A percentile compares a stretch with the other conserved stretches of the same genome.
These are phyloP conservation scores for Ctenopoma kingsleyae DNA, from an alignment of 2,797 vertebrate species.

Conservation along the genomic window DNA sequence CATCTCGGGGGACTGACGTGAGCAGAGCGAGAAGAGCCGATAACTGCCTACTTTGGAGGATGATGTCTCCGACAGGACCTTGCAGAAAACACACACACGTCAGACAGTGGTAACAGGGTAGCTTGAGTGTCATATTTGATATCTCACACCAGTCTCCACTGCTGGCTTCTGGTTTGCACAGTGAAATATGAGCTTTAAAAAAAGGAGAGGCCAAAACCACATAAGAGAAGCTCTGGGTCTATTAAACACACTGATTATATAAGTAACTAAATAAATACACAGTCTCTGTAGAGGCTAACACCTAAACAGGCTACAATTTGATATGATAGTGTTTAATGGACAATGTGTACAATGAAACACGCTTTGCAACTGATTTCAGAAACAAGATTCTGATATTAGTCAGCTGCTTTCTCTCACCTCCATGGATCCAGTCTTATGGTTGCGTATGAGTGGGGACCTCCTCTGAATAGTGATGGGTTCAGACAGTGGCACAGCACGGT, in stretches of 20 bases:
- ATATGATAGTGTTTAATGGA: background rate
- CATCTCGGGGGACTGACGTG: conserved; percentile 95
- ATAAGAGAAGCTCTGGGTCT: background rate
- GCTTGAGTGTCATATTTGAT: background rate
- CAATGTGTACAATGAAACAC: background rate
- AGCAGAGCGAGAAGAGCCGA: conserved; percentile 94
- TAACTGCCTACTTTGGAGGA: conserved; percentile 93
- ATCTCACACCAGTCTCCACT: background rate
- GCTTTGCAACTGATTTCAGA: fast-evolving
- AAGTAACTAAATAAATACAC: background rate
- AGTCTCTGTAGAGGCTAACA: background rate
- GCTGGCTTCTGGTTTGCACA: background rate
- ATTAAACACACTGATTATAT: background rate
- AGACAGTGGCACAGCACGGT: conserved; percentile 82
- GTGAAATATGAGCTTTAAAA: conserved; percentile 7
- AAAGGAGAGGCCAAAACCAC: background rate
- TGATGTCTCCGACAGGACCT: conserved; percentile 97
- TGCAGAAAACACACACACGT: conserved; percentile 25
- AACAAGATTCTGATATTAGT: background rate
- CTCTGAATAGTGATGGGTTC: conserved; percentile 89
- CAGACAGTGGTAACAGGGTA: conserved; percentile 11
- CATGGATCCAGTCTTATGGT: conserved; percentile 96
- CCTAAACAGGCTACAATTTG: background rate
- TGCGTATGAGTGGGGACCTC: conserved; percentile 91
- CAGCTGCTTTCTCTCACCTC: conserved; percentile 86